A percentile compares a stretch with the other conserved stretches of the same genome.
These are phyloP conservation scores for Telmatherina bonti DNA, from an alignment of 2,797 vertebrate species.

Conservation along the genomic window DNA sequence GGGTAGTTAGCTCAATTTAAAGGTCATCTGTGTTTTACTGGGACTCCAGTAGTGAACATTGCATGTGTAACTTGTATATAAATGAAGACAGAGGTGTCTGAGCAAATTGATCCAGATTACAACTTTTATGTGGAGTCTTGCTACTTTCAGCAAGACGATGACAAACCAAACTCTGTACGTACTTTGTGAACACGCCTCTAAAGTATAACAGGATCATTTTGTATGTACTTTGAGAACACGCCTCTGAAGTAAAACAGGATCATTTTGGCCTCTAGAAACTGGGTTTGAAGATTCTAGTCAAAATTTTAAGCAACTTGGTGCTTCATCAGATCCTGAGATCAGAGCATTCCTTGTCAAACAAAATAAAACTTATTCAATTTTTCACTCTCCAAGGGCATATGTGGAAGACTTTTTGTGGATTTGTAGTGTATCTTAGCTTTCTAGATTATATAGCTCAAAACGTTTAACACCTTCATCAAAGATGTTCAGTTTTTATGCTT, in stretches of 20 bases:
- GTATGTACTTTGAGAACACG: neutral
- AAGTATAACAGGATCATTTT: no score
- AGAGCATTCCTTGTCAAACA: no score
- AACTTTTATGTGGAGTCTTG: no score
- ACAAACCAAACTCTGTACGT: no score
- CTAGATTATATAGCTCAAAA: neutral
- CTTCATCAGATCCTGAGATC: no score
- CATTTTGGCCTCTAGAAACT: no score
- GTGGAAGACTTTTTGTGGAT: no score
- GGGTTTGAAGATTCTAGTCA: no score
- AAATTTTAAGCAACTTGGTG: neutral
- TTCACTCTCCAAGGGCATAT: neutral
- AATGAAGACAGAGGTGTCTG: neutral
- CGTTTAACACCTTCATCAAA: neutral
- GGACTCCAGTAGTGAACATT: neutral
- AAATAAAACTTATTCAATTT: no score
- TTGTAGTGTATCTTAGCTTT: neutral
- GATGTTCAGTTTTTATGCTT: slow-evolving; percentile 9
- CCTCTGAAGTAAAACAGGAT: neutral
- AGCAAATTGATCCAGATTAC: no score
- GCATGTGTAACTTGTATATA: neutral
- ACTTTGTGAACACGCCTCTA: no score
- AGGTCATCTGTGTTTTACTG: neutral
- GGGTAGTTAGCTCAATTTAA: neutral
- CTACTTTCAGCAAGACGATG: no score